Evolutionary conservation across 1,140 invertebrate genomes (phyloP).

Genomic region (Arctopsyche grandis): DNA sequence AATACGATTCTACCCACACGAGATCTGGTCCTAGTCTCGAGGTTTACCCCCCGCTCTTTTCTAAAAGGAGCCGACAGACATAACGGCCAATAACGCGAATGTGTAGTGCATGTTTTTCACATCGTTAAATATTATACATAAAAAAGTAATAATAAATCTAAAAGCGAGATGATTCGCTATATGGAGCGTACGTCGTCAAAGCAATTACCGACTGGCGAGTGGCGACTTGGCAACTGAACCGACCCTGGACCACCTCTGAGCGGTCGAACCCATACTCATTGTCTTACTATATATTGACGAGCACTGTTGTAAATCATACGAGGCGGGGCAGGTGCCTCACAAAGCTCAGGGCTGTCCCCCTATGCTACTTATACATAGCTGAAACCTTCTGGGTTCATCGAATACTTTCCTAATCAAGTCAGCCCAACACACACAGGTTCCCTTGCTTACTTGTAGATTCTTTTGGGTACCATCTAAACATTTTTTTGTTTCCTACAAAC

Average conservation of each 20-base stretch:
- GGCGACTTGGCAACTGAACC: not conserved
- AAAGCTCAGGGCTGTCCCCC: not conserved
- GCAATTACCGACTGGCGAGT: slow-evolving; percentile 5
- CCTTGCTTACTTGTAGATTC: no score
- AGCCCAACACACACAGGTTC: no score
- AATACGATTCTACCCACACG: no score
- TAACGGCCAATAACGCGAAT: not conserved
- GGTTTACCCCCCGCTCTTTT: no score
- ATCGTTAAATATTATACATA: slow-evolving; percentile 9
- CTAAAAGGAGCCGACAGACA: no score
- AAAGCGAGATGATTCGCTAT: slow-evolving; percentile 14
- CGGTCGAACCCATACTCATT: not conserved
- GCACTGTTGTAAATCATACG: slow-evolving; percentile 26
- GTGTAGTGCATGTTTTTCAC: slow-evolving; percentile 19
- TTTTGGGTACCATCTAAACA: no score
- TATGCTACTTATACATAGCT: not conserved
- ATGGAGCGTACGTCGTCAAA: not conserved
- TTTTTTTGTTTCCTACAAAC: no score
- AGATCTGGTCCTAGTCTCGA: no score
- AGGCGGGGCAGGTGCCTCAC: not conserved
- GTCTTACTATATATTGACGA: slow-evolving; percentile 20
- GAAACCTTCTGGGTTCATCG: no score
- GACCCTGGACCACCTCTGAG: slow-evolving; percentile 6
- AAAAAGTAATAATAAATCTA: slow-evolving; percentile 13
- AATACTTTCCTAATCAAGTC: no score